Conservation (phyloP, 1,140 invertebrate species). For the Muscidifurax raptorellus region DNA sequence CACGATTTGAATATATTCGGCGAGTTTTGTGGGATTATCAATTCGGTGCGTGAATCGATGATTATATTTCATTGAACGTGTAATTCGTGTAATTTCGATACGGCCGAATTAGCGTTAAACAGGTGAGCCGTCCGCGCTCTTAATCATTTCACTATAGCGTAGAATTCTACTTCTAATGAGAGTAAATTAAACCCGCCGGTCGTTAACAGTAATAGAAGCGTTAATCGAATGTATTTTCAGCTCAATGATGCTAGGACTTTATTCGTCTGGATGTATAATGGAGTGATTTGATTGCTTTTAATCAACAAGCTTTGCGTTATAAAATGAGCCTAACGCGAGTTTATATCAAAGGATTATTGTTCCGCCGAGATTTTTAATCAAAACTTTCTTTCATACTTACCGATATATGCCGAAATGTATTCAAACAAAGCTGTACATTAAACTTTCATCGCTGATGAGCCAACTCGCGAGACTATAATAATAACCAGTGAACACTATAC, state of each 20-base stretch:
- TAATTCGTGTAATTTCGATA: neutral
- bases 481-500: too few species aligned
- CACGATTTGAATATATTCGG: neutral
- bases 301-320: neutral
- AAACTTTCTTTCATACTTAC: too few species aligned
- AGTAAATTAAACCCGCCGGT: neutral
- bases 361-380: too few species aligned
- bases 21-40: neutral
- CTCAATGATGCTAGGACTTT: neutral
- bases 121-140: neutral
- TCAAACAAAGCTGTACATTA: neutral
- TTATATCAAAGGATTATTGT: too few species aligned
- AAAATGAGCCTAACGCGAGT: neutral
- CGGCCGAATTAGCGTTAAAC: neutral
- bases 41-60: neutral
- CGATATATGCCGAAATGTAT: too few species aligned
- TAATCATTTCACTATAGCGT: neutral
- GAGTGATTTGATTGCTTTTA: neutral
- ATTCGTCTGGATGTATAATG: neutral
- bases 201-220: neutral
- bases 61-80: neutral
- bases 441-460: neutral
- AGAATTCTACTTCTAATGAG: neutral
- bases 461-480: neutral
- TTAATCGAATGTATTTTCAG: neutral